phyloP scores from a whole-genome alignment of 2,888 invertebrate species.

The Drosophila paramelanica region DNA sequence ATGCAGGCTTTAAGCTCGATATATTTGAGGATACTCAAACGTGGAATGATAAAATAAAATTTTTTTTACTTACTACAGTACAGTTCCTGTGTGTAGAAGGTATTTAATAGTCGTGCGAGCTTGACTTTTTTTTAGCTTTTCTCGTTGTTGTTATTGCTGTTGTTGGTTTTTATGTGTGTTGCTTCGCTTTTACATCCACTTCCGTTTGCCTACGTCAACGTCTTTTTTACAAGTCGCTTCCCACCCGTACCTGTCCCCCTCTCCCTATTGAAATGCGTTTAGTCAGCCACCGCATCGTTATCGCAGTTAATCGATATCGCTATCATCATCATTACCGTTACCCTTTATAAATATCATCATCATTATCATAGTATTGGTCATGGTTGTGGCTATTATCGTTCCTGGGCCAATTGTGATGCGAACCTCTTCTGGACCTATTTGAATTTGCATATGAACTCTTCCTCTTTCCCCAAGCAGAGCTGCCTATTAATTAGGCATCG shows the following conservation, averaged over 20 bases:
- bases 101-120: background rate
- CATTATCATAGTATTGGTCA: background rate
- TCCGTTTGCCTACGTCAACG: slow-evolving; percentile 52
- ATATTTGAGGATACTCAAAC: too few species aligned
- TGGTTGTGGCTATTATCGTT: slow-evolving; percentile 10
- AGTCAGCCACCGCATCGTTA: slow-evolving; percentile 32
- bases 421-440: background rate
- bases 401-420: slow-evolving; percentile 17
- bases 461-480: slow-evolving; percentile 7
- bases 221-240: slow-evolving; percentile 27
- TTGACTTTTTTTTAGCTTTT: too few species aligned
- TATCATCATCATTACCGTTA: slow-evolving; percentile 6
- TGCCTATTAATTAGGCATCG: slow-evolving; percentile 5
- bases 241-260: background rate
- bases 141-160: background rate
- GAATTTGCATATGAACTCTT: slow-evolving; percentile 2
- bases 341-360: background rate
- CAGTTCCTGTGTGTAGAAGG: background rate
- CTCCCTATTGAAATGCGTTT: slow-evolving; percentile 13
- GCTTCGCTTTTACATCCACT: slow-evolving; percentile 50
- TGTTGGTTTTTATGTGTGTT: background rate
- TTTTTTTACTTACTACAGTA: too few species aligned
- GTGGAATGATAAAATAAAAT: too few species aligned
- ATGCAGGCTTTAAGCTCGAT: too few species aligned
- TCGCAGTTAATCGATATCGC: slow-evolving; percentile 20